Evolutionary conservation across 2,797 vertebrate species (phyloP), one percentile per base, ranked within the genome.

Genomic region (Melanotaenia nigrans): DNA sequence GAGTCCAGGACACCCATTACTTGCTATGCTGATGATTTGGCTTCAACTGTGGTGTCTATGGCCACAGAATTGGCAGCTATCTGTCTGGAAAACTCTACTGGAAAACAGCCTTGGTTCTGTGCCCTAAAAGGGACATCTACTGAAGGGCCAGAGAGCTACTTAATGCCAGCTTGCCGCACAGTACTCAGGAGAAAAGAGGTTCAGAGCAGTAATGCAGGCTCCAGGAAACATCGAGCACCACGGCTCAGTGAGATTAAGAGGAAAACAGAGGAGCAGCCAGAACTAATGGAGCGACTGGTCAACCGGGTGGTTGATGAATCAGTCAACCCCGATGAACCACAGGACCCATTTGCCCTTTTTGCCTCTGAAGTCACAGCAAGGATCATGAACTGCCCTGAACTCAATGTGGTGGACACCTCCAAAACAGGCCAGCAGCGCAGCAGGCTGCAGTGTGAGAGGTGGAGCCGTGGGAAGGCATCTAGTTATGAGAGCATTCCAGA

Each of bases 401-500:
- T 98, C 16, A 96, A 95, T 28, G 69, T 95, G 72, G 94, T 95
- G 35, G 98, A 99, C 0, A 95, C 95, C 2, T 93, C 96, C 72
- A 98, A 97, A 94, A 90, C 96, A 73, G 95, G 95, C 55, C 96
- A 97, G 53, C 82, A 96, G 66, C 95, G 96, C 65, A 97, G 92
- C 75, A 94, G 97, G 74, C 79, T 96, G 54, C 93, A 97, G 74
- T 97, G 96, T 69, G 98, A 99, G 71, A 94, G 96, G 69, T 97
- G 97, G 97, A 95, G 93, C 81, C 93, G 96, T 61, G 96, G 95
- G 25, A 98, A 98, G 86, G 95, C 96, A 2, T 95, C 97, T 5
- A 99, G 97, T 83, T 99, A 96, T 33, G 98, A 99, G 77, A 99
- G 98, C 86, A 99, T 99, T 71, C 97, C 98, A 0, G 98, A 99